These are phyloP conservation scores for Clarias fuscus DNA, from an alignment of 2,797 vertebrate genomes.

Conservation along the genomic window DNA sequence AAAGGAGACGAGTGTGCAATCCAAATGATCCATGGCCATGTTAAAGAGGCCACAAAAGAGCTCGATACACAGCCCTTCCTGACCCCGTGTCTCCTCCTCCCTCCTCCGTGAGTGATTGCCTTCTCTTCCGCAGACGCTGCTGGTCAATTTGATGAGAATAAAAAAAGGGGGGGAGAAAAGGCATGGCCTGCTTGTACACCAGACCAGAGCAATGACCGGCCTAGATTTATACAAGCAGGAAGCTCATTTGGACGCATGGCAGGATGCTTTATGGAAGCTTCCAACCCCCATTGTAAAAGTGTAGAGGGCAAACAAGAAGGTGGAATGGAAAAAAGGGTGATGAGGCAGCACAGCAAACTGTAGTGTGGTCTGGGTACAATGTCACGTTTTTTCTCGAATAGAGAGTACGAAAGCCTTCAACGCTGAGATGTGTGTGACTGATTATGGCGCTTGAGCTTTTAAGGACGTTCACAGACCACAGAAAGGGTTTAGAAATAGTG, in stretches of 20 bases:
- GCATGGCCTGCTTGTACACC: conserved; percentile 6
- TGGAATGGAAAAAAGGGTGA: not conserved
- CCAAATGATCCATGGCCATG: conserved; percentile 41
- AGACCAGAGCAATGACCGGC: conserved; percentile 36
- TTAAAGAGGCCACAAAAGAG: conserved; percentile 44
- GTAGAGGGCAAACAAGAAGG: conserved; percentile 2
- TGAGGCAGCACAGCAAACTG: conserved; percentile 22
- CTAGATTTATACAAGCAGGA: conserved; percentile 48
- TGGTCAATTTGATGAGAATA: conserved; percentile 44
- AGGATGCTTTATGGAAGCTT: conserved; percentile 37
- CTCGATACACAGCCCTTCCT: conserved; percentile 25
- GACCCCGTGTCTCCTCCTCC: conserved; percentile 14
- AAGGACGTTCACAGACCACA: not conserved
- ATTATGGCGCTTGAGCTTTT: not conserved
- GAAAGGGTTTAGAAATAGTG: not conserved
- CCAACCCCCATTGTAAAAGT: conserved; percentile 23
- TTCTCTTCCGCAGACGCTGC: conserved; percentile 14
- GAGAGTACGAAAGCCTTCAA: not conserved
- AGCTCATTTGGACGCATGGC: conserved; percentile 8
- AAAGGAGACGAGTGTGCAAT: conserved; percentile 34
- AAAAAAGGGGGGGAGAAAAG: conserved; percentile 9
- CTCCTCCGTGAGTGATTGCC: conserved; percentile 22
- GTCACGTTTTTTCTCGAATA: not conserved
- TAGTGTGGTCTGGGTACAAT: conserved; percentile 1
- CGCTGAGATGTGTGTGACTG: not conserved